Evolutionary conservation across 2,888 invertebrate genomes (phyloP), one percentile per base, ranked within the genome.

Genomic region (Patella ulyssiponensis): DNA sequence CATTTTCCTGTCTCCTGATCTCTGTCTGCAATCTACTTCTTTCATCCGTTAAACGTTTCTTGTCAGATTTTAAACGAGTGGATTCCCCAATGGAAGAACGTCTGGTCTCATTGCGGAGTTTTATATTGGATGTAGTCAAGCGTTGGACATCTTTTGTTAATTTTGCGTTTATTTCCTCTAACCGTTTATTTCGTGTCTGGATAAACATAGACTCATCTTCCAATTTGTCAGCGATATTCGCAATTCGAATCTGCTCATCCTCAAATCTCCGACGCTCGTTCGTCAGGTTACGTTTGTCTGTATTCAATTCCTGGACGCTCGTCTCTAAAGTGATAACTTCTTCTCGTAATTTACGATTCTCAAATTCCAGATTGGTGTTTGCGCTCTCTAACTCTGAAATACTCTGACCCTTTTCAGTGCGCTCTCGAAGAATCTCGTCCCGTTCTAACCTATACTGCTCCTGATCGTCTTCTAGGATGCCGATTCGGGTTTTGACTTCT

Each of bases 81-180:
- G 44, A 44, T 1, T 54, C 7, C n/a, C 23, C 58, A 52, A n/a
- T 27, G 20, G 54, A 53, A 23, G n/a, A 69, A 54, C 56, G 44
- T 64, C 72, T 70, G 54, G 72, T 56, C 17, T 75, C 69, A 54
- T 54, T 72, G 20, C 75, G 56, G 23, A 78, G 73, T 58, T 69
- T 33, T 33, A 51, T 56, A 75, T 75, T 75, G 56, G 78, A 69
- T 23, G 71, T 44, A 7, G 73, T 56, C 23, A 80, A 58, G 69
- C 77, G 77, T 53, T 75, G 74, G 74, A 73, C 77, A 53, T 80
- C 80, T 12, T 78, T 33, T 23, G 73, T 75, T 64, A 80, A 78
- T 51, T 77, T 80, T n/a, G 69, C 69, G 72, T 80, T 80, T 54
- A 73, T 69, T n/a, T 69, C 70, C 44, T 78, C 78, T 20, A 77